Evolutionary conservation across 1,140 invertebrate genomes (phyloP).

Genomic region (Diplogasteroides magnus): DNA sequence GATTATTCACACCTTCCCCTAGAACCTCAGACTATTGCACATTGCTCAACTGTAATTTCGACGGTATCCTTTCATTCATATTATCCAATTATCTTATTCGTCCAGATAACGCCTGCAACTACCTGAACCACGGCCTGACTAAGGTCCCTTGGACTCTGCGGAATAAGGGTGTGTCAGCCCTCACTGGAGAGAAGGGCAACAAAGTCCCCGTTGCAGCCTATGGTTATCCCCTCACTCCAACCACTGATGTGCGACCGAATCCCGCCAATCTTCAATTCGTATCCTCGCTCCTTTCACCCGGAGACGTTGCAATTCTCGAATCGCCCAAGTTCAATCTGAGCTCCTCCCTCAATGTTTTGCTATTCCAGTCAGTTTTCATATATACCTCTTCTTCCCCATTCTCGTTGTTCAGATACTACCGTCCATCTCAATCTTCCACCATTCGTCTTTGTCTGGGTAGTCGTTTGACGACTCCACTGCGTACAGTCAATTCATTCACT

Average conservation of each 20-base stretch:
- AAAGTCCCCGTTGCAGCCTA: conserved; percentile 3
- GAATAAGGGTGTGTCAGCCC: conserved; percentile 31
- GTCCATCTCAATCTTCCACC: conserved; percentile 42
- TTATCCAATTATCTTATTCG: not conserved
- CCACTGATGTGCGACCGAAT: conserved; percentile 26
- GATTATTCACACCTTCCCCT: conserved; percentile 16
- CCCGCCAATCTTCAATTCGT: conserved; percentile 51
- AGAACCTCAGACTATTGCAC: conserved; percentile 43
- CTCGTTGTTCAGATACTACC: conserved; percentile 37
- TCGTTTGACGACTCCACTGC: conserved; percentile 44
- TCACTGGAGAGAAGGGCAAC: not conserved
- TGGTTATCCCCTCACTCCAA: conserved; percentile 31
- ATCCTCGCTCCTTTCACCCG: conserved; percentile 47
- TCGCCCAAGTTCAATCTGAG: conserved; percentile 50
- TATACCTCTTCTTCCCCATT: not conserved
- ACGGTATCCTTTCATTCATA: conserved; percentile 32
- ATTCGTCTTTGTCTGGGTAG: conserved; percentile 49
- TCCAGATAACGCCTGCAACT: conserved; percentile 53
- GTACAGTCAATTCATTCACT: conserved; percentile 46
- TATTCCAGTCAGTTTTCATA: conserved; percentile 37
- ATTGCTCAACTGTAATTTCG: conserved; percentile 51
- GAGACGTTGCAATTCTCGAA: conserved; percentile 53
- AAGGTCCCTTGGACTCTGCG: conserved; percentile 53
- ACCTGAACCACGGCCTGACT: conserved; percentile 49
- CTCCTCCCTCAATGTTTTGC: conserved; percentile 45